Evolutionary conservation across 2,888 invertebrate genomes (phyloP).

Genomic region (Apomyelois bistriatella): DNA sequence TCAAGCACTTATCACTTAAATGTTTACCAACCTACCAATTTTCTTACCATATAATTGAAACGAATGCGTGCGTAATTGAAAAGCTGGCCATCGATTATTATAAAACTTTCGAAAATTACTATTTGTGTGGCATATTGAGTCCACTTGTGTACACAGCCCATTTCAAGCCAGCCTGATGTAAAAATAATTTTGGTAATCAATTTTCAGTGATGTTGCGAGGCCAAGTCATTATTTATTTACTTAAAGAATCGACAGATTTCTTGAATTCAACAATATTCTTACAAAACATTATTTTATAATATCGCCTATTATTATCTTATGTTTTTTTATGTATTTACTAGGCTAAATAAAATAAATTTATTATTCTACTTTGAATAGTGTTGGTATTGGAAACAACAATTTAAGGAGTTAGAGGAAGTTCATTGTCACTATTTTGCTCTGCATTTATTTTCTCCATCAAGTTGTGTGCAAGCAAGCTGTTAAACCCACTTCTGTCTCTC

Average conservation of each 20-base stretch:
- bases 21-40: constrained; percentile 44
- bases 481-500: too few relatives aligned
- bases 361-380: too few relatives aligned
- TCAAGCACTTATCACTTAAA: constrained; percentile 35
- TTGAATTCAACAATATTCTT: neutral
- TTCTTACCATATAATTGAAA: constrained; percentile 48
- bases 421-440: too few relatives aligned
- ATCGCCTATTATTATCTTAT: too few relatives aligned
- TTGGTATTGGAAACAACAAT: too few relatives aligned
- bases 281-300: too few relatives aligned
- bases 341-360: too few relatives aligned
- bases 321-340: too few relatives aligned
- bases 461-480: too few relatives aligned
- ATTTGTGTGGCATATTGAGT: constrained; percentile 19
- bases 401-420: too few relatives aligned
- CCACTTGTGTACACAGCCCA: constrained; percentile 20
- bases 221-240: neutral
- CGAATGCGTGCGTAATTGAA: constrained; percentile 46
- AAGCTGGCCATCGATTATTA: constrained; percentile 34
- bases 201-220: neutral
- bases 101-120: constrained; percentile 47
- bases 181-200: neutral
- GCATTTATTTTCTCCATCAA: too few relatives aligned
- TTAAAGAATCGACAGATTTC: neutral
- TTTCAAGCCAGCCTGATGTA: neutral